Conservation (phyloP, 2,888 invertebrate genomes). For the Clitarchus hookeri region DNA sequence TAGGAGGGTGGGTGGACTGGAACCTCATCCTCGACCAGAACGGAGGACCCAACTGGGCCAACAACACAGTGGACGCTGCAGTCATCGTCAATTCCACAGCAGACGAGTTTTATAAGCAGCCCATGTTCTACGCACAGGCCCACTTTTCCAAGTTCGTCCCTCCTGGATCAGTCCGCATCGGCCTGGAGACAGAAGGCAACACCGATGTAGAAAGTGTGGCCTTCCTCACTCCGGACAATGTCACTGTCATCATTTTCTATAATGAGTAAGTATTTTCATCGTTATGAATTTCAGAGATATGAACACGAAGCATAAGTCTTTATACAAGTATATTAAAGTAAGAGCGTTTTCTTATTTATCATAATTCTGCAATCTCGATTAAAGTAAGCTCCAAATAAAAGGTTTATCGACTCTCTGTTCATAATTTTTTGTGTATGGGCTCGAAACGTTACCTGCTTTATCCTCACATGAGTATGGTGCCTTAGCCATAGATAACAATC, state of each 20-base stretch:
- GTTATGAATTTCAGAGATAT: no score
- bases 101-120: constrained; percentile 86
- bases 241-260: neutral
- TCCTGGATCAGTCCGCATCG: constrained; percentile 60
- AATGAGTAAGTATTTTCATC: neutral
- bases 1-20: constrained; percentile 61
- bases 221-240: constrained; percentile 18
- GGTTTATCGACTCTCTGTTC: no score
- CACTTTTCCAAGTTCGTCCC: constrained; percentile 78
- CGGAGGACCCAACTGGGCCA: constrained; percentile 61
- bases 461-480: no score
- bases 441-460: no score
- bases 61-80: constrained; percentile 59
- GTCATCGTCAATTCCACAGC: constrained; percentile 62
- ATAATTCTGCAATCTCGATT: no score
- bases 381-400: no score
- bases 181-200: constrained; percentile 36
- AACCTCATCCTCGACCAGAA: constrained; percentile 57
- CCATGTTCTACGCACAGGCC: constrained; percentile 82
- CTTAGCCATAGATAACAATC: no score
- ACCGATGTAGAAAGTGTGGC: constrained; percentile 26
- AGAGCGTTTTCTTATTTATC: no score
- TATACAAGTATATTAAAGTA: no score
- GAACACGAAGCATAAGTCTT: no score
- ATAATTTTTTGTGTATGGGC: no score